Base-by-base conservation (phyloP, 2,888 invertebrate genomes). In the Seira ritae region DNA sequence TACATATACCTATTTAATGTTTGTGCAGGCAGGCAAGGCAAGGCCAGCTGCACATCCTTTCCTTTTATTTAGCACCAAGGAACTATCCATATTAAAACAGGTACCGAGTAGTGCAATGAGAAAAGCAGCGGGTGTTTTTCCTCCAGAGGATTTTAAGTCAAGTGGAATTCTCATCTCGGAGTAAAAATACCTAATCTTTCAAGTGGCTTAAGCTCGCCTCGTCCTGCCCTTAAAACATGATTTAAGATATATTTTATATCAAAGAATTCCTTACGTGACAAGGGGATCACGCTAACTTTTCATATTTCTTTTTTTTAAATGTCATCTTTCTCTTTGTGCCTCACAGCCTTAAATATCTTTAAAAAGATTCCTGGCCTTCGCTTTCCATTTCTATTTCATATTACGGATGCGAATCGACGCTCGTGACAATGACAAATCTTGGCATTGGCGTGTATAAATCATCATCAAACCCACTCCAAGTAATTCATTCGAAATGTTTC, bases 81-180 rank as follows among this genome's bases (percentile, higher is more conserved):
- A 31, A 31, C 31, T 31, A 31, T 31, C 31, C 31, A 31, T 31
- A 31, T 31, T 31, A 4, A 31, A 31, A 8, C 31, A 31, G 31
- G 31, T 31, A 31, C 31, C 31, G 8, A 31, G 3, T 4, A 31
- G 3, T 31, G 31, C 31, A 31, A 31, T 31, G 31, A 31, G 31
- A 31, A 31, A 31, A 31, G 31, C 31, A 31, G 31, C 31, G 31
- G 31, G 31, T 31, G 31, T 31, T 31, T 31, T 31, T 31, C 31
- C n/a, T n/a, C n/a, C n/a, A n/a, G 31, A 31, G 3, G 31, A 31
- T 31, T 60, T 23, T 20, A 17, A 67, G 60, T 68, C 79, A 79
- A 72, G 50, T 79, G 79, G 72, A 79, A 79, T 79, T 73, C 55
- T 60, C 77, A 20, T 76, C 46, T 24, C 37, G 46, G 50, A 50